These are phyloP conservation scores for Arctia plantaginis DNA, from an alignment of 2,888 invertebrate species.

Conservation along the genomic window DNA sequence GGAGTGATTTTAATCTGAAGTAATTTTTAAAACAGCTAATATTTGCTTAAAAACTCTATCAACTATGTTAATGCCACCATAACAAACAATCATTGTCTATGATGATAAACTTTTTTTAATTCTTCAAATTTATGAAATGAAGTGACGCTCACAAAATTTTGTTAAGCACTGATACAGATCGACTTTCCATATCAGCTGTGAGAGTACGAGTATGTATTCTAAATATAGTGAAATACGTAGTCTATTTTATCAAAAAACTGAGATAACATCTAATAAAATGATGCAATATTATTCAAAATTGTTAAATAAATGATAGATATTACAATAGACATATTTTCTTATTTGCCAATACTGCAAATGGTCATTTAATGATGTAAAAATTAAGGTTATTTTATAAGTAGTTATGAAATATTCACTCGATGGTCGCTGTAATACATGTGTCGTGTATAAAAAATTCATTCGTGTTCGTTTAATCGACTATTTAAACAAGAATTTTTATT, in stretches of 20 bases:
- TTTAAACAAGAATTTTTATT: not conserved
- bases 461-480: not conserved
- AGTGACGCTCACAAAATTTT: not conserved
- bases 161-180: not conserved
- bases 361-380: not conserved
- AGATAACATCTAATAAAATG: constrained; percentile 2
- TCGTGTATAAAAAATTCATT: not conserved
- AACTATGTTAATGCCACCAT: too few relatives aligned
- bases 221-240: not conserved
- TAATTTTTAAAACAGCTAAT: not conserved
- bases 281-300: constrained; percentile 10
- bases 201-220: not conserved
- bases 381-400: not conserved
- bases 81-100: not conserved
- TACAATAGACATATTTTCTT: not conserved
- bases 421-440: not conserved
- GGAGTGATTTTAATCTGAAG: not conserved
- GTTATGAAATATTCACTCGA: not conserved
- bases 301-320: not conserved
- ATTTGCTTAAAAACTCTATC: not conserved
- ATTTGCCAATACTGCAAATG: not conserved
- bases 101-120: not conserved
- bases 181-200: not conserved
- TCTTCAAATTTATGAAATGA: not conserved
- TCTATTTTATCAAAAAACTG: constrained; percentile 5